Percentiles rank a stretch among this genome's conserved stretches.
phyloP scores from a whole-genome alignment of 2,113 vertebrate genomes.

The Marmota flaviventris region DNA sequence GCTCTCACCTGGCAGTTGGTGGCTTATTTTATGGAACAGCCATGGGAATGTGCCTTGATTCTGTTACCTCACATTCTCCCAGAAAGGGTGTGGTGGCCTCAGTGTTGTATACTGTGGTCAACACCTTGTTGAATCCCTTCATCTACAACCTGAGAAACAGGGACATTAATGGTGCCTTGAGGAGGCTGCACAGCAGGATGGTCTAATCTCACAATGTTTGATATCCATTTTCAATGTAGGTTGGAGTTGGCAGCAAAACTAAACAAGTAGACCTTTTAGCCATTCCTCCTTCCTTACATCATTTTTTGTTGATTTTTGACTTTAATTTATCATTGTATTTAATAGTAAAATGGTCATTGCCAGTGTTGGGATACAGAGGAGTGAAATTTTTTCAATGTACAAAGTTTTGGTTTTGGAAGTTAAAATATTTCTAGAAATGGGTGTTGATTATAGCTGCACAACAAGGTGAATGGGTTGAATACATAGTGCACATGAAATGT shows the following conservation, averaged over 20 bases:
- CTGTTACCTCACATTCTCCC: background rate
- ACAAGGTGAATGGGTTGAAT: background rate
- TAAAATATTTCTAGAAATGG: background rate
- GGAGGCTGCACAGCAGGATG: background rate
- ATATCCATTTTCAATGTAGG: background rate
- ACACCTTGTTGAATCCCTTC: too few relatives aligned
- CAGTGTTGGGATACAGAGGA: too few relatives aligned
- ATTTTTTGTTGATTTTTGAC: too few relatives aligned
- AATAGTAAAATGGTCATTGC: background rate
- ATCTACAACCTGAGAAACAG: too few relatives aligned
- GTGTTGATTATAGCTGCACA: background rate
- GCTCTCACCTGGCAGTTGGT: too few relatives aligned
- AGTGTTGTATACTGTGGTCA: background rate
- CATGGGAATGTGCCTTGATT: background rate
- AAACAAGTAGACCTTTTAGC: background rate
- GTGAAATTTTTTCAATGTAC: background rate
- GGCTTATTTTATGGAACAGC: background rate
- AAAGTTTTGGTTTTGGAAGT: background rate
- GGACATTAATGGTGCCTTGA: background rate
- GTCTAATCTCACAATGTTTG: background rate
- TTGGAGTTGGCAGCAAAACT: too few relatives aligned
- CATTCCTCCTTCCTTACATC: background rate
- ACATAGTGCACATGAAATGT: too few relatives aligned
- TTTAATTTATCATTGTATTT: background rate
- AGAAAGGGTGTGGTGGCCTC: background rate